Base-by-base conservation (phyloP, 2,113 vertebrate species). In the Cochlearius cochlearius region DNA sequence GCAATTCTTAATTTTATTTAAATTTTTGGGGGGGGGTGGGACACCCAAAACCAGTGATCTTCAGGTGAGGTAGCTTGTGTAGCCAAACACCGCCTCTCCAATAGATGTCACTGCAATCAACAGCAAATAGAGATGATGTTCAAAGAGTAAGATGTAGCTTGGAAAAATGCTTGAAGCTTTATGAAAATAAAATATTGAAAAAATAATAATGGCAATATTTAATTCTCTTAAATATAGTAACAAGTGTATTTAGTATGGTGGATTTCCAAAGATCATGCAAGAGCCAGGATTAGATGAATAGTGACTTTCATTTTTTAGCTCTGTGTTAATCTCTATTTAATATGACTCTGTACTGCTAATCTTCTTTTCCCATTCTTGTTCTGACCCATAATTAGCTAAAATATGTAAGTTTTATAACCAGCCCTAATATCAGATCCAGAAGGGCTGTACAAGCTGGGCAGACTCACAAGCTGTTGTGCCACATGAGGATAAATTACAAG, bases 81-180 rank as follows among this genome's bases (percentile, higher is more conserved):
- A 75, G 94, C 92, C 96, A 91, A 94, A 67, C 96, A 2, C 92
- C 91, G 38, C 95, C 80, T 98, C 94, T 94, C 98, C 98, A 96
- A 97, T 96, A 98, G 98, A 96, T 98, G 98, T 98, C 98, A 98
- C 97, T 98, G 60, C 94, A 98, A 94, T 93, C 98, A 98, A 91
- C 96, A 96, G 94, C 92, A 97, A 94, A 88, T 66, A 92, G 56
- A 63, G 84, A 67, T 59, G 63, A 92, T 89, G 90, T n/a, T 94
- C 94, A 38, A 36, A 74, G 91, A 67, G 66, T 62, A 85, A 80
- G 71, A 91, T 14, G 72, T 43, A 64, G 84, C 88, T 62, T 68
- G 77, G 45, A 36, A 55, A 87, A 88, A 90, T 39, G 26, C 73
- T 82, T 49, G 16, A 49, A 67, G 64, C 55, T 79, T 53, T 50